These are phyloP conservation scores for Erebia epiphron DNA, from an alignment of 2,888 invertebrate species.

Conservation along the genomic window DNA sequence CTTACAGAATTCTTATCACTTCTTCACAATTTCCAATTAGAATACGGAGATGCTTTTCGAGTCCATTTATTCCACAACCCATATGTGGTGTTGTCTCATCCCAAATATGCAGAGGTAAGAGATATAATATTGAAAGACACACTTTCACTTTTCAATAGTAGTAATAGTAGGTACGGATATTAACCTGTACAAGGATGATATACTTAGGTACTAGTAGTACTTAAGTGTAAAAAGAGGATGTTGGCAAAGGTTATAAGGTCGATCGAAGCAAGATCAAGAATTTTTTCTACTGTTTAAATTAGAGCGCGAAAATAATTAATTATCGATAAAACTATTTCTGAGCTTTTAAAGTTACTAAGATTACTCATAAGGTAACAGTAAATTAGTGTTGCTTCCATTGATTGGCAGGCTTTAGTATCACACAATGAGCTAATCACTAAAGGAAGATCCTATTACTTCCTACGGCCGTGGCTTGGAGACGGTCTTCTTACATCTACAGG, in stretches of 20 bases:
- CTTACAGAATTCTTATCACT: constrained; percentile 31
- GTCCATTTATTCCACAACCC: constrained; percentile 30
- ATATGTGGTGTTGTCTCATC: constrained; percentile 31
- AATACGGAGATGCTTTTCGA: constrained; percentile 27
- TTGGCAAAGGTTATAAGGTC: too few species aligned
- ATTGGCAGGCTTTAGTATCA: constrained; percentile 30
- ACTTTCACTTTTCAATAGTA: too few species aligned
- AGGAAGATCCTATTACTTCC: constrained; percentile 32
- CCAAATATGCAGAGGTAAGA: constrained; percentile 35
- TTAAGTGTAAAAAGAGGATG: too few species aligned
- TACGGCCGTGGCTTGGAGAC: constrained; percentile 36
- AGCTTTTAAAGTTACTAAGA: too few species aligned
- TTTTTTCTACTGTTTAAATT: too few species aligned
- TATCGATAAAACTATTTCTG: too few species aligned
- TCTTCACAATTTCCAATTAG: constrained; percentile 15
- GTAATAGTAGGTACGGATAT: too few species aligned
- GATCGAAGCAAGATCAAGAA: too few species aligned
- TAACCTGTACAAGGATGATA: too few species aligned
- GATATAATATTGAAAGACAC: not conserved
- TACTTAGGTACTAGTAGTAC: too few species aligned
- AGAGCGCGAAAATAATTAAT: too few species aligned
- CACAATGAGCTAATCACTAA: constrained; percentile 31
- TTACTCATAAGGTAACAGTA: not conserved
- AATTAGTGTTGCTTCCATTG: not conserved
- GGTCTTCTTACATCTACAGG: constrained; percentile 40